phyloP scores from a whole-genome alignment of 2,113 vertebrate genomes.

The Turnix velox region DNA sequence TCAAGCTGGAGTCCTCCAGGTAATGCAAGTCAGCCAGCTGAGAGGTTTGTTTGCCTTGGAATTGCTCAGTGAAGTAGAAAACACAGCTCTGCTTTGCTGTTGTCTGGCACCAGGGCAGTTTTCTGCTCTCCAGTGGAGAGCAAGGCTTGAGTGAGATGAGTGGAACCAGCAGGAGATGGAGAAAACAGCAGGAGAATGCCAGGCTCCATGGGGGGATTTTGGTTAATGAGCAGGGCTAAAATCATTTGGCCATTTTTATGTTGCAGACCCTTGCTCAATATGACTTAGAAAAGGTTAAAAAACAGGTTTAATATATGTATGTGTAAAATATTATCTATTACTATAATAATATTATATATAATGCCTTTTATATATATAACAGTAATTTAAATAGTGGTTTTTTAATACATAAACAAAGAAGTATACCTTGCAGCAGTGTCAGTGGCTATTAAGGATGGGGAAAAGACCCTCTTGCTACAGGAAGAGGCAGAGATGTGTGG shows the following conservation, averaged over 20 bases:
- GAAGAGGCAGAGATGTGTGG: neutral
- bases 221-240: neutral
- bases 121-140: neutral
- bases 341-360: neutral
- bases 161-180: neutral
- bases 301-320: neutral
- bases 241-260: neutral
- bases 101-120: neutral
- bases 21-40: neutral
- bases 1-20: neutral
- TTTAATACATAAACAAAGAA: neutral
- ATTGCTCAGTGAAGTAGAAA: neutral
- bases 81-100: neutral
- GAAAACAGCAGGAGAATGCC: neutral
- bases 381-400: too few relatives aligned
- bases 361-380: neutral
- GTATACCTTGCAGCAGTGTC: neutral
- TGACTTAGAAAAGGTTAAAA: neutral
- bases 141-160: neutral
- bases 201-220: neutral
- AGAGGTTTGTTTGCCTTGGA: slow-evolving; percentile 18
- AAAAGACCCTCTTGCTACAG: neutral
- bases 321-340: too few relatives aligned
- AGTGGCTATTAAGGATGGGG: neutral
- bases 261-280: neutral